A percentile compares a stretch with the other conserved stretches of the same genome.
Conservation (phyloP, 2,888 invertebrate species). For the Drosophila ustulata region DNA sequence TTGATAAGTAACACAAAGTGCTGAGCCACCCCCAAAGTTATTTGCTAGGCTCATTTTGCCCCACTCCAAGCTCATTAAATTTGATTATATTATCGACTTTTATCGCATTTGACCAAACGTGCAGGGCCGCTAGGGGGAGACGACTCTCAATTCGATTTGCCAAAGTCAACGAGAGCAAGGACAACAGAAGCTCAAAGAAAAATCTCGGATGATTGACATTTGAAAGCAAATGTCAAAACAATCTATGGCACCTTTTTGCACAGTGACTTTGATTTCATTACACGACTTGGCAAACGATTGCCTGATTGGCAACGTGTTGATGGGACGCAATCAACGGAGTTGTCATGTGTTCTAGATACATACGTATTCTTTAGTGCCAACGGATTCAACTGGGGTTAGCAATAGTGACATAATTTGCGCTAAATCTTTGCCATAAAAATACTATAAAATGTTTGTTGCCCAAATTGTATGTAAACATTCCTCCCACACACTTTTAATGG, state of each 20-base stretch:
- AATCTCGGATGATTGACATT: conserved; percentile 72
- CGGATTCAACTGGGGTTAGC: conserved; percentile 8
- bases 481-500: conserved; percentile 25
- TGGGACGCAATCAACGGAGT: conserved; percentile 66
- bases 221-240: conserved; percentile 78
- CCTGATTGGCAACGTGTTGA: conserved; percentile 76
- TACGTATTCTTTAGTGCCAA: background rate
- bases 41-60: conserved; percentile 22
- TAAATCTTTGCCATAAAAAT: conserved; percentile 33
- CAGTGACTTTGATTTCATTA: conserved; percentile 61
- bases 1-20: conserved; percentile 54
- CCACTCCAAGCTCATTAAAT: conserved; percentile 69
- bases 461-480: conserved; percentile 36
- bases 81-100: conserved; percentile 75
- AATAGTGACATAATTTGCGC: conserved; percentile 39
- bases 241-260: conserved; percentile 63
- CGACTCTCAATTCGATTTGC: conserved; percentile 60
- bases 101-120: conserved; percentile 73
- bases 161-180: conserved; percentile 45
- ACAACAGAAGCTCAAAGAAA: conserved; percentile 30
- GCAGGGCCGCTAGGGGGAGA: background rate
- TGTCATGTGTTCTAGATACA: conserved; percentile 46
- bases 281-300: conserved; percentile 11
- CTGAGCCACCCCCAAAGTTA: conserved; percentile 33
- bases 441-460: conserved; percentile 40